Conservation (phyloP, 2,113 vertebrate species). For the Solea senegalensis region DNA sequence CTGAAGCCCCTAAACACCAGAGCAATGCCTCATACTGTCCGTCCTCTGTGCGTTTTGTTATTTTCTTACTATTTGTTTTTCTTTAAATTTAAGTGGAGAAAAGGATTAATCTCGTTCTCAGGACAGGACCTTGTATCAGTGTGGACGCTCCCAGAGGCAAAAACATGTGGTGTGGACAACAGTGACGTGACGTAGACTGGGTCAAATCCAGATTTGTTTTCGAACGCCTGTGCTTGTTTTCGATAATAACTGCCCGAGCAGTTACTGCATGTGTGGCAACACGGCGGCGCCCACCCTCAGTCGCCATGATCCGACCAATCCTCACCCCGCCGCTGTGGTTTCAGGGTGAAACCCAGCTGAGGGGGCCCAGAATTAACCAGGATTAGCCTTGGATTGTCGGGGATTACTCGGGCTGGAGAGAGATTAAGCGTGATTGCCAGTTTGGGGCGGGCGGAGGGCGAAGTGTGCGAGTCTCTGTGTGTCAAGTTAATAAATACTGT, state of each 20-base stretch:
- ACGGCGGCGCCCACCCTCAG: slow-evolving; percentile 43
- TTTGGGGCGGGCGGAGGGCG: slow-evolving; percentile 54
- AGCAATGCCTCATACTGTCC: slow-evolving; percentile 36
- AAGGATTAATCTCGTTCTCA: neutral
- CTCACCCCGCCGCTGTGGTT: slow-evolving; percentile 71
- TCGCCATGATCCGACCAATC: slow-evolving; percentile 75
- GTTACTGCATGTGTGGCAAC: slow-evolving; percentile 51
- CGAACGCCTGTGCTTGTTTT: slow-evolving; percentile 67
- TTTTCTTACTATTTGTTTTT: neutral
- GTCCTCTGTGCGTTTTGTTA: slow-evolving; percentile 21
- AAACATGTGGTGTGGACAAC: slow-evolving; percentile 62
- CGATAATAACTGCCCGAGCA: slow-evolving; percentile 53
- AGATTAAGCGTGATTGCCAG: slow-evolving; percentile 81
- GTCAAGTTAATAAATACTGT: slow-evolving; percentile 31
- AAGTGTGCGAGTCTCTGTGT: slow-evolving; percentile 11
- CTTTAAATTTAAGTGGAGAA: neutral
- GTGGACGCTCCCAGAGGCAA: slow-evolving; percentile 17
- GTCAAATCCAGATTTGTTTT: slow-evolving; percentile 58
- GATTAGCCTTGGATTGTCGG: slow-evolving; percentile 78
- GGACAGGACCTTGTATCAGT: neutral
- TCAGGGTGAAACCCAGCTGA: slow-evolving; percentile 75
- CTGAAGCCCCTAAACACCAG: slow-evolving; percentile 41
- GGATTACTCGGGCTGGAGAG: slow-evolving; percentile 80
- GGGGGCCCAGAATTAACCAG: slow-evolving; percentile 81
- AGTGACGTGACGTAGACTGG: slow-evolving; percentile 36